These are phyloP conservation scores for Takifugu flavidus DNA, from an alignment of 2,113 vertebrate genomes.

Conservation along the genomic window DNA sequence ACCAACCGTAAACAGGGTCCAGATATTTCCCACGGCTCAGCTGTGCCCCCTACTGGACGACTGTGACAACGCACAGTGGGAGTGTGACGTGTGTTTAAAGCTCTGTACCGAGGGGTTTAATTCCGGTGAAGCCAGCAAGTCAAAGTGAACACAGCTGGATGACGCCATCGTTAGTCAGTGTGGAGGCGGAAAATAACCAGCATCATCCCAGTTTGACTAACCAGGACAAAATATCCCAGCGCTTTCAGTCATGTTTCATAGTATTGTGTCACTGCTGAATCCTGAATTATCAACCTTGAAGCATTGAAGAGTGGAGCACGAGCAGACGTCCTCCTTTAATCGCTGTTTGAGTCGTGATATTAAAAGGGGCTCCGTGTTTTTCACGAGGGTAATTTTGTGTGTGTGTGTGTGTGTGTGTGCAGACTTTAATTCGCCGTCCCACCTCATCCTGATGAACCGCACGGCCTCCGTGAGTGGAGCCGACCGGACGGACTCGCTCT, in stretches of 20 bases:
- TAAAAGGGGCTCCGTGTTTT: no score
- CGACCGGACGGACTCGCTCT: slow-evolving; percentile 77
- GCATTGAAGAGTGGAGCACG: background rate
- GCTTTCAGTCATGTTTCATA: no score
- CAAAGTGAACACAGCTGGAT: no score
- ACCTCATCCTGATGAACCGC: slow-evolving; percentile 81
- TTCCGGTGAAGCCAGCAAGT: background rate
- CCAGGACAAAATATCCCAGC: no score
- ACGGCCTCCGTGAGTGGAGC: slow-evolving; percentile 83
- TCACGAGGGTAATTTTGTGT: background rate
- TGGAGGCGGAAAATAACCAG: slow-evolving; percentile 27
- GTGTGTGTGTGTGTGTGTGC: slow-evolving; percentile 30
- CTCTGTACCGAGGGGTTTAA: background rate
- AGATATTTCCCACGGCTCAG: slow-evolving; percentile 48
- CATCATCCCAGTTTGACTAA: background rate
- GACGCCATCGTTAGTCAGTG: slow-evolving; percentile 12
- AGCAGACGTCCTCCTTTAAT: slow-evolving; percentile 2
- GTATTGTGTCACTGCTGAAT: no score
- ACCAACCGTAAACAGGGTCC: no score
- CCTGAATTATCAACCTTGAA: background rate
- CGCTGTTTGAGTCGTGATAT: background rate
- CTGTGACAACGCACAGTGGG: slow-evolving; percentile 44
- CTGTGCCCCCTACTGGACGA: slow-evolving; percentile 66
- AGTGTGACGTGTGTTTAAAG: slow-evolving; percentile 3
- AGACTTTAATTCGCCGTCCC: slow-evolving; percentile 87